phyloP scores from a whole-genome alignment of 2,113 vertebrate genomes.

The Xenopus laevis region DNA sequence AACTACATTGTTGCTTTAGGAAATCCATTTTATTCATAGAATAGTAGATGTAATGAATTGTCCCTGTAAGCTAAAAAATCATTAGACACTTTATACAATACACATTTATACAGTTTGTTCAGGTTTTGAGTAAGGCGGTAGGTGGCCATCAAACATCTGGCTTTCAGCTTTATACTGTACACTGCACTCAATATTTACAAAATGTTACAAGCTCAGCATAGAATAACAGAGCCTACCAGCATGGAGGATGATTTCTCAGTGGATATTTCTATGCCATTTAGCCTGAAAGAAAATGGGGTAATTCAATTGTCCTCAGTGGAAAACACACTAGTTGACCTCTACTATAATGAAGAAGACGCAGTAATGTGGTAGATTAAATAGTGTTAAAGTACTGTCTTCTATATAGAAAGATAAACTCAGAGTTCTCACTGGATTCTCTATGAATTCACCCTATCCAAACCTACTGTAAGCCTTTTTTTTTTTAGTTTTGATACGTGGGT shows the following conservation, averaged over 20 bases:
- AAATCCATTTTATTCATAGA: too few relatives aligned
- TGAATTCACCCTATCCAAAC: too few relatives aligned
- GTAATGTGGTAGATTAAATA: conserved; percentile 23
- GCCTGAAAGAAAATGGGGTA: conserved; percentile 39
- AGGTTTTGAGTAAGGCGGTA: conserved; percentile 25
- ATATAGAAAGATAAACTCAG: too few relatives aligned
- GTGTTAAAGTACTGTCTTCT: background rate
- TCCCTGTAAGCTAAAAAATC: background rate
- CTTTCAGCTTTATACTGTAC: conserved; percentile 30
- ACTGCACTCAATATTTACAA: conserved; percentile 42
- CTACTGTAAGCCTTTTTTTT: too few relatives aligned
- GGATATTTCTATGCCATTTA: conserved; percentile 38
- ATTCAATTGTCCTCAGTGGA: conserved; percentile 39
- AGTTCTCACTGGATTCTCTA: too few relatives aligned
- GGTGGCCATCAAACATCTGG: conserved; percentile 32
- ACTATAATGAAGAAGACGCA: conserved; percentile 27
- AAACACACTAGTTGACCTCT: conserved; percentile 21
- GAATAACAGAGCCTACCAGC: conserved; percentile 20
- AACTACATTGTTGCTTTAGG: too few relatives aligned
- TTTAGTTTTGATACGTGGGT: too few relatives aligned
- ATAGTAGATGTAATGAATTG: too few relatives aligned
- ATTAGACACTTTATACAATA: conserved; percentile 20
- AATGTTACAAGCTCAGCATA: conserved; percentile 20
- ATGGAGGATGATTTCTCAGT: conserved; percentile 27
- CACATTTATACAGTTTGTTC: conserved; percentile 21